Conservation (phyloP, 2,888 invertebrate species). For the Apoderus coryli region DNA sequence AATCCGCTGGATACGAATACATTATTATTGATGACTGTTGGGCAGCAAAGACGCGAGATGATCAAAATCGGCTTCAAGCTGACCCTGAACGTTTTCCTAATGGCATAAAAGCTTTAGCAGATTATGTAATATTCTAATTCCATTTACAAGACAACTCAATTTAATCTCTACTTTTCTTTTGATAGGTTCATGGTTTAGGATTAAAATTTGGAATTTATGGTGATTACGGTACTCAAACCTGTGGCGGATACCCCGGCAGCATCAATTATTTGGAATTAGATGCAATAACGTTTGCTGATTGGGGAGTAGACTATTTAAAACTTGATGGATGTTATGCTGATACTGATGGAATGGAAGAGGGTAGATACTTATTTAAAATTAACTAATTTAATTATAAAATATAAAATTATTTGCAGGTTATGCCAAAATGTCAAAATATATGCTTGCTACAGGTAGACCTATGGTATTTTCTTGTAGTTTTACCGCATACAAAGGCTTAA, state of each 20-base stretch:
- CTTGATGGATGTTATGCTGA: slow-evolving; percentile 64
- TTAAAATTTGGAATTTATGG: slow-evolving; percentile 70
- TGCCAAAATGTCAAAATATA: slow-evolving; percentile 47
- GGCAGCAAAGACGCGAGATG: slow-evolving; percentile 35
- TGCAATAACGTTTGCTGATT: slow-evolving; percentile 57
- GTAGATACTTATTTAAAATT: slow-evolving; percentile 10
- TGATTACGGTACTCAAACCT: slow-evolving; percentile 63
- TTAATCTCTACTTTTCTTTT: neutral
- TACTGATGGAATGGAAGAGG: slow-evolving; percentile 36
- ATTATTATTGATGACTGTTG: slow-evolving; percentile 45
- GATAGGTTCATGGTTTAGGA: slow-evolving; percentile 52
- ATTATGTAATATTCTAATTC: slow-evolving; percentile 38
- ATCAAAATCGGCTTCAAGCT: slow-evolving; percentile 34
- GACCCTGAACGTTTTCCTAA: slow-evolving; percentile 42
- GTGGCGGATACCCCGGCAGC: slow-evolving; percentile 64
- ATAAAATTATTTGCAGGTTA: slow-evolving; percentile 37
- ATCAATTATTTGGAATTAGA: slow-evolving; percentile 48
- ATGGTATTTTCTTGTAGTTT: slow-evolving; percentile 69
- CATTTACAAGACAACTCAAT: neutral
- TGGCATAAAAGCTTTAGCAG: slow-evolving; percentile 40
- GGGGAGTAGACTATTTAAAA: slow-evolving; percentile 70
- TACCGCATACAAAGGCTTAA: slow-evolving; percentile 54
- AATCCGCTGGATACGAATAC: slow-evolving; percentile 41
- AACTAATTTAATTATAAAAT: neutral
- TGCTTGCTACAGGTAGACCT: slow-evolving; percentile 59